Evolutionary conservation across 2,797 vertebrate genomes (phyloP), one percentile per base, ranked within the genome.

Genomic region (Astyanax mexicanus): DNA sequence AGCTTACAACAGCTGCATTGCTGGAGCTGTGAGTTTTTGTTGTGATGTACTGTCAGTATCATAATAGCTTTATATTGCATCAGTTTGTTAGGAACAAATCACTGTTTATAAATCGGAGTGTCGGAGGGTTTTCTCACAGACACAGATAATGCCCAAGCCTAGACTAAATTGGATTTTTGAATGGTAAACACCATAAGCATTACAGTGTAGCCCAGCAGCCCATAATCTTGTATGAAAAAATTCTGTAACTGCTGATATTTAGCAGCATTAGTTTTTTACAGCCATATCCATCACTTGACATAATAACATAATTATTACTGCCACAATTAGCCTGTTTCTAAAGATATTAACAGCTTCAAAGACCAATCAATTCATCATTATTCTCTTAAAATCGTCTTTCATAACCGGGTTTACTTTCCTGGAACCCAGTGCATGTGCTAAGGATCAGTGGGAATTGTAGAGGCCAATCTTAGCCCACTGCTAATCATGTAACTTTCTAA

Each of bases 401-500:
- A 42, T 35, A 27, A 51, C 45, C 38, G 47, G 9, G 80, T 79
- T 81, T 75, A 40, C 80, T 82, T 81, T 84, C 74, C 74, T 62
- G 51, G 85, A 88, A 83, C 15, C 85, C 84, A 83, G 87, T 81
- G 84, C 75, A 55, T 65, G 79, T 64, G 79, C 79, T 78, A 74
- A 85, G 86, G 88, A 89, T 92, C 84, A 89, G 73, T 85, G 82
- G 81, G 82, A 87, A 86, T 89, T 87, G 86, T 77, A 80, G n/a
- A n/a, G 81, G 87, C 84, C 83, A 85, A 88, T 81, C 84, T 89
- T 90, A 92, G 86, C 83, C 81, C 54, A 29, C 78, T 78, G 83
- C 85, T 90, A 89, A 92, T 87, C 82, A 55, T 79, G 83, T 86
- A 83, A 90, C 88, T 90, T 89, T 90, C 84, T 89, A 88, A 91